Conservation (phyloP, 2,113 vertebrate genomes). For the Sceloporus undulatus region DNA sequence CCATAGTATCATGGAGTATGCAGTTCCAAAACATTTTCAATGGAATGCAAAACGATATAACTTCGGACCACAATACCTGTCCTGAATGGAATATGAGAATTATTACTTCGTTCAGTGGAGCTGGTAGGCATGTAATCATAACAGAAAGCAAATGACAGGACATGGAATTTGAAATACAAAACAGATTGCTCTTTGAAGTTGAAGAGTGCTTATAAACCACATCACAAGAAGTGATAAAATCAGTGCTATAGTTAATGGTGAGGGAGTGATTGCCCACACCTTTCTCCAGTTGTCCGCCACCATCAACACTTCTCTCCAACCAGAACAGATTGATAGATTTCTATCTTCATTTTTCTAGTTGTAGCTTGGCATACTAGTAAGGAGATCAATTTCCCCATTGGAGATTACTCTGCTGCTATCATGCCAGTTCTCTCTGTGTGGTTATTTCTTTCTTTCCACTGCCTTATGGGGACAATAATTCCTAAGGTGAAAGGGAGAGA, state of each 20-base stretch:
- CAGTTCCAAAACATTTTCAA: neutral
- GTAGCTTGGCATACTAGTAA: neutral
- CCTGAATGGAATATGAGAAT: neutral
- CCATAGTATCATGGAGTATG: neutral
- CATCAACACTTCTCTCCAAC: neutral
- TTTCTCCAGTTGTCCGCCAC: neutral
- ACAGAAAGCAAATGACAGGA: neutral
- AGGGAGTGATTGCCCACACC: too few relatives aligned
- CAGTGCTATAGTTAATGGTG: neutral
- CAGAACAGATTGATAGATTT: neutral
- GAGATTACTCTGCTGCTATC: neutral
- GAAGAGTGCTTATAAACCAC: neutral
- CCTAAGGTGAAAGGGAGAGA: too few relatives aligned
- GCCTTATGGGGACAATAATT: neutral
- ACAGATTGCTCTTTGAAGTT: neutral
- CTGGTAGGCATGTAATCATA: neutral
- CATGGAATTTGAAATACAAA: neutral
- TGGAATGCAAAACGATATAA: neutral
- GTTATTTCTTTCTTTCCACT: neutral
- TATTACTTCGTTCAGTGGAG: neutral
- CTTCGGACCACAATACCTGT: neutral
- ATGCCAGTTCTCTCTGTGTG: neutral
- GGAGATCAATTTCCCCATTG: too few relatives aligned
- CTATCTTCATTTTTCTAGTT: neutral
- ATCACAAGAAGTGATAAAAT: neutral